Percentiles rank a stretch among this genome's conserved stretches.
phyloP scores from a whole-genome alignment of 2,888 invertebrate species.

The Priocnemis perturbator region DNA sequence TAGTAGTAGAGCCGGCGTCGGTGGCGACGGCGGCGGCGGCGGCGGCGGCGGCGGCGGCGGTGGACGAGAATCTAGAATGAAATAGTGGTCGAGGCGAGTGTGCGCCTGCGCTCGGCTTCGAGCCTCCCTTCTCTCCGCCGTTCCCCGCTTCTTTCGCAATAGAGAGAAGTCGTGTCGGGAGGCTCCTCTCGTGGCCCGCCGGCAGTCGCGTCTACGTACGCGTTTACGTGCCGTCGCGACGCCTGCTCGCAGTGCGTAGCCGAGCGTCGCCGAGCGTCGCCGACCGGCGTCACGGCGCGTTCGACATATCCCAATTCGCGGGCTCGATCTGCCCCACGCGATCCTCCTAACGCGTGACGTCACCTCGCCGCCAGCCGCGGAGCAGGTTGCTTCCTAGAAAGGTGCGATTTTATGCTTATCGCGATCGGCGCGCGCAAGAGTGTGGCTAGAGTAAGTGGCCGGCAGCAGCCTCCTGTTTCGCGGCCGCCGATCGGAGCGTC shows the following conservation, averaged over 20 bases:
- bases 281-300: constrained; percentile 61
- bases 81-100: constrained; percentile 32
- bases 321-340: background rate
- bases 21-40: constrained; percentile 25
- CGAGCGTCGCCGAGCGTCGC: constrained; percentile 62
- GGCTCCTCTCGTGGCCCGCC: constrained; percentile 43
- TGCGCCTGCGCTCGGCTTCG: constrained; percentile 55
- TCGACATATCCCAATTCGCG: background rate
- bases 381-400: too few species aligned
- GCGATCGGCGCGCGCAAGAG: too few species aligned
- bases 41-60: constrained; percentile 4
- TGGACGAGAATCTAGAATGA: constrained; percentile 60
- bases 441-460: too few species aligned
- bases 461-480: too few species aligned
- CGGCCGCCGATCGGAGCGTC: too few species aligned
- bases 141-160: constrained; percentile 5
- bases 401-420: too few species aligned
- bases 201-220: constrained; percentile 52
- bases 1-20: constrained; percentile 2
- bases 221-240: constrained; percentile 59
- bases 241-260: constrained; percentile 46
- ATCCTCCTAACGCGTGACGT: too few species aligned
- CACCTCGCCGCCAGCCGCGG: too few species aligned
- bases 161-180: constrained; percentile 11
- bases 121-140: constrained; percentile 13